These are phyloP conservation scores for Priapulus caudatus DNA, from an alignment of 2,888 invertebrate species.

Conservation along the genomic window DNA sequence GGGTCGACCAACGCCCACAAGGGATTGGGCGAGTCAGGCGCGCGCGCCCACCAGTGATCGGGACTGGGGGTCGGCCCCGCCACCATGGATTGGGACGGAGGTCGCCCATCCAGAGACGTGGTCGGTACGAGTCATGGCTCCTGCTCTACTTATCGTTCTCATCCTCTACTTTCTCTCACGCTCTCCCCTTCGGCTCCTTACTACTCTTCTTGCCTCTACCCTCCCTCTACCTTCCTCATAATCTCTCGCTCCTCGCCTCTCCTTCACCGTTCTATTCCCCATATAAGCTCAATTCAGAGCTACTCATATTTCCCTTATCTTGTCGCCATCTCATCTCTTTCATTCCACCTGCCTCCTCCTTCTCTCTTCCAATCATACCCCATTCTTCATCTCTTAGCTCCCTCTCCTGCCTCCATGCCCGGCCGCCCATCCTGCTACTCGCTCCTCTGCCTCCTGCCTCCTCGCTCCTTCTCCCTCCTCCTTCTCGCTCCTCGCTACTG, in stretches of 20 bases:
- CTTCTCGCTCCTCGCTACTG: neutral
- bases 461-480: neutral
- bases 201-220: neutral
- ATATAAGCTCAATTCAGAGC: neutral
- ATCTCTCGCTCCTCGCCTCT: conserved; percentile 4
- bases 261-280: conserved; percentile 8
- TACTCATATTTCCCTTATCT: conserved; percentile 4
- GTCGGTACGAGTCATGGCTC: too few relatives aligned
- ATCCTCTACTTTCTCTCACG: neutral
- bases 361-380: neutral
- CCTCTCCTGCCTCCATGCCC: conserved; percentile 7
- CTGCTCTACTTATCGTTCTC: too few relatives aligned
- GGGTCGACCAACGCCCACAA: too few relatives aligned
- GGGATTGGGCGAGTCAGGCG: too few relatives aligned
- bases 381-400: neutral
- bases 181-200: neutral
- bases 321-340: conserved; percentile 6
- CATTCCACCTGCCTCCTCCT: neutral
- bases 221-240: conserved; percentile 2
- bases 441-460: conserved; percentile 4
- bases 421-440: conserved; percentile 7
- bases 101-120: too few relatives aligned
- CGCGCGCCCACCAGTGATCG: too few relatives aligned
- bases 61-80: too few relatives aligned
- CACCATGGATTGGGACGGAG: too few relatives aligned